Conservation (phyloP, 2,113 vertebrate genomes). For the Taurulus bubalis region DNA sequence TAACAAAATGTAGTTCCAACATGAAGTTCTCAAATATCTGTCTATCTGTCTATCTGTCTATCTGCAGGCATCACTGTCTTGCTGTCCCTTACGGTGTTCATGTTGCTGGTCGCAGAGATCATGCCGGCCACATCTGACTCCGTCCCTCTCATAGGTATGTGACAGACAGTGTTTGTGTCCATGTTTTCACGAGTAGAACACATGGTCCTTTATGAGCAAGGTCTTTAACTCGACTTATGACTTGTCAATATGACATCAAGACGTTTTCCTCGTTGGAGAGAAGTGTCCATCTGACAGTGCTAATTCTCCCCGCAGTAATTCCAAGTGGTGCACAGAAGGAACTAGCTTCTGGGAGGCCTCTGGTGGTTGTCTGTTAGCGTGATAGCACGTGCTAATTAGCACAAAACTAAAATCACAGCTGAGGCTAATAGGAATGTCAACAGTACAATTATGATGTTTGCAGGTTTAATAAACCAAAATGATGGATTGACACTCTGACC, state of each 20-base stretch:
- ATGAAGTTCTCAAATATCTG: neutral
- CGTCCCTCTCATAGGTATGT: constrained; percentile 83
- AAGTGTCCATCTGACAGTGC: neutral
- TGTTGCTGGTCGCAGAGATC: constrained; percentile 82
- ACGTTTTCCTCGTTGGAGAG: constrained; percentile 8
- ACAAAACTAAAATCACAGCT: neutral
- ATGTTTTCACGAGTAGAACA: neutral
- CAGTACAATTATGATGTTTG: neutral
- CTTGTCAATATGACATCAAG: neutral
- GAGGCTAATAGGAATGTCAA: neutral
- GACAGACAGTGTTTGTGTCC: neutral
- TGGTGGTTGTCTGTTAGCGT: neutral
- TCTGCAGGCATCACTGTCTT: constrained; percentile 80
- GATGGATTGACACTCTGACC: neutral
- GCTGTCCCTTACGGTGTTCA: constrained; percentile 83
- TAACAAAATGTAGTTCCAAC: constrained; percentile 28
- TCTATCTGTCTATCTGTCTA: constrained; percentile 36
- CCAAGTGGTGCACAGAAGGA: neutral
- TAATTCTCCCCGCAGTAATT: neutral
- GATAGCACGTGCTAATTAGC: neutral
- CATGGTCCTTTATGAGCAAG: neutral
- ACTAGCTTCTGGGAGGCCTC: neutral
- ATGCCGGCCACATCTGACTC: constrained; percentile 85
- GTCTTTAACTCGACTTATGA: neutral
- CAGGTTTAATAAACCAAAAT: neutral